phyloP scores from a whole-genome alignment of 2,113 vertebrate genomes.

The Pteruthius melanotis region DNA sequence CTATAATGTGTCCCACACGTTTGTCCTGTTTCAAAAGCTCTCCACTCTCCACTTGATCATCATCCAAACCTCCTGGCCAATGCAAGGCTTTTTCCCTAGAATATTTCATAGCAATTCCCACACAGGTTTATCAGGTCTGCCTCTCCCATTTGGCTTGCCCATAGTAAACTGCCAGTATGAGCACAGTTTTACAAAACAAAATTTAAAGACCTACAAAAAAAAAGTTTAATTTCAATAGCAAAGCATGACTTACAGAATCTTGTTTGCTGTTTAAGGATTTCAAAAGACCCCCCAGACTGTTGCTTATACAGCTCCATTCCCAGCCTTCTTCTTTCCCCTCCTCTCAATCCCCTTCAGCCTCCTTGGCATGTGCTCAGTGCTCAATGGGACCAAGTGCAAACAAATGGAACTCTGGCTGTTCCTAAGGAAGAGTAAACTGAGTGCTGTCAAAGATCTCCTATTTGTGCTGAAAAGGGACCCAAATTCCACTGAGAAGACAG shows the following conservation, averaged over 20 bases:
- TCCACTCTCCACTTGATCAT: rapidly evolving
- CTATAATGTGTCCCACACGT: not conserved
- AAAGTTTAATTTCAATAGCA: not conserved
- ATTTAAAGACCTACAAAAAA: not conserved
- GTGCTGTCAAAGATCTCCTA: not conserved
- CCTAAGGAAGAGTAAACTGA: not conserved
- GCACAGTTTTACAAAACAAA: not conserved
- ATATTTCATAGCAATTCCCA: not conserved
- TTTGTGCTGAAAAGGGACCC: not conserved
- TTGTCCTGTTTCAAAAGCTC: not conserved
- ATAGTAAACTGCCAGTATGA: not conserved
- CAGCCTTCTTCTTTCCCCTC: not conserved
- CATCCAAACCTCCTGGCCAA: not conserved
- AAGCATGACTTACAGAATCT: not conserved
- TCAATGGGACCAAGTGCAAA: not conserved
- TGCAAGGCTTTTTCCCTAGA: not conserved
- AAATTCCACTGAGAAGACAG: not conserved
- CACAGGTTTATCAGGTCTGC: not conserved
- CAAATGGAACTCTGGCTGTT: not conserved
- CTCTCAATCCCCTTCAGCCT: not conserved
- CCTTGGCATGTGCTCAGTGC: not conserved
- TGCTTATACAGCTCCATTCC: not conserved
- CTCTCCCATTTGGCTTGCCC: not conserved
- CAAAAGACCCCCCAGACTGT: not conserved
- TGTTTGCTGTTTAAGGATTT: not conserved